Evolutionary conservation across 2,888 invertebrate genomes (phyloP), one percentile per base, ranked within the genome.

Genomic region (Drosophila anceps): DNA sequence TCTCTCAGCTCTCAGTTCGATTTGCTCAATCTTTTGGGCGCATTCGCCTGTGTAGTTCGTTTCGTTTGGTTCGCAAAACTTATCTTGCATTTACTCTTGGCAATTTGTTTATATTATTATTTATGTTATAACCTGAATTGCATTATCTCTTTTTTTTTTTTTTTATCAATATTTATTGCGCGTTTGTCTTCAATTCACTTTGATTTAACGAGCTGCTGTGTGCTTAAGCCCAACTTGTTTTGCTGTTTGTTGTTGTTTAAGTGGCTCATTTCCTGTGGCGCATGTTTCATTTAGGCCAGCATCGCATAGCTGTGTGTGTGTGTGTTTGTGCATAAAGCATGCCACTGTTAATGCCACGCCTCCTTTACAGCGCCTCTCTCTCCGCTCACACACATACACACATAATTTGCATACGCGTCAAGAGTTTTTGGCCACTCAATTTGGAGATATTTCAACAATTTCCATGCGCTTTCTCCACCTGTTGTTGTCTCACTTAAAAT

Each of bases 381-480:
- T 13, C 27, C 65, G 4, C 39, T 4, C 24, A n/a, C 24, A 4
- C 24, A 24, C 24, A 24, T 24, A 24, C 24, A 24, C 4, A n/a
- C 35, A 35, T 29, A 13, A 75, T 76, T 73, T 73, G 53, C 60
- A 66, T 75, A 63, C 48, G 31, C 59, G 44, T 67, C 20, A 58
- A 46, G 33, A 59, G 50, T 37, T 50, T 59, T 59, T 75, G 39
- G 58, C 48, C 69, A 63, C 51, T 73, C 58, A 62, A 73, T 73
- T 67, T 54, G 50, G 41, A 37, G 59, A 46, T 59, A 55, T 59
- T 48, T 48, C 20, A 50, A 24, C 68, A 35, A 48, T 70, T 74
- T 76, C 39, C 29, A 43, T 29, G 57, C 69, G 75, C 76, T 76
- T 79, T 76, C 76, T 69, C 76, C 63, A 44, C 29, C 24, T 50